These are phyloP conservation scores for Rhorus exstirpatorius DNA, from an alignment of 2,888 invertebrate genomes.

Conservation along the genomic window DNA sequence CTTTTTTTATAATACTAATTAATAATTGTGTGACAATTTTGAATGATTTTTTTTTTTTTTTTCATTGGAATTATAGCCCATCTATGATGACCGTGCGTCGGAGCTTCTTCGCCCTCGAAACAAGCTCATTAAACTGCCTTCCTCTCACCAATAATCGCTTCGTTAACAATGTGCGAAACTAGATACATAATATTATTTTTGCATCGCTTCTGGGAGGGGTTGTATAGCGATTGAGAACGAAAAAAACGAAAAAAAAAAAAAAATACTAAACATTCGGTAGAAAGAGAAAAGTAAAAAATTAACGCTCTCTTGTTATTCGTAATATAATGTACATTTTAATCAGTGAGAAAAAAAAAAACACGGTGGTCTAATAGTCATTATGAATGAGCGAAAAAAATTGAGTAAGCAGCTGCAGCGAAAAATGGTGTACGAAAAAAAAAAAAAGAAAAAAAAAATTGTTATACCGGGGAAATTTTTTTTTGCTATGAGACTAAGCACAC, in stretches of 20 bases:
- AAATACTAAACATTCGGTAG: constrained; percentile 26
- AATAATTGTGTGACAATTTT: background rate
- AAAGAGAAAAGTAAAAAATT: constrained; percentile 33
- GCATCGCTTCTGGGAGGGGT: constrained; percentile 70
- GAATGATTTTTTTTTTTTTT: too few relatives aligned
- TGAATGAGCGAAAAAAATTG: constrained; percentile 45
- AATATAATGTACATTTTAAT: constrained; percentile 54
- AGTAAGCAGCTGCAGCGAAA: constrained; percentile 33
- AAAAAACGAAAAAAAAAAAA: constrained; percentile 37
- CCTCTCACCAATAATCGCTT: constrained; percentile 73
- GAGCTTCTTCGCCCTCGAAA: constrained; percentile 70
- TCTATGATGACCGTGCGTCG: background rate
- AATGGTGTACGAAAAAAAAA: constrained; percentile 44
- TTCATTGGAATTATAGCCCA: background rate
- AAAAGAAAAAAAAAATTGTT: constrained; percentile 51
- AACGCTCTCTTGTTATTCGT: constrained; percentile 64
- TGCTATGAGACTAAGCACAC: constrained; percentile 73
- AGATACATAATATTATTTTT: constrained; percentile 74
- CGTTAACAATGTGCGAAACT: constrained; percentile 73
- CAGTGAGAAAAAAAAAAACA: constrained; percentile 39
- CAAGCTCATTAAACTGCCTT: constrained; percentile 76
- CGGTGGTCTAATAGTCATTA: constrained; percentile 64
- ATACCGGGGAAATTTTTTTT: constrained; percentile 71
- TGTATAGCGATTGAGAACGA: constrained; percentile 53
- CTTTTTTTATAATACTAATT: too few relatives aligned